Base-by-base conservation (phyloP, 2,113 vertebrate genomes). In the Salvelinus fontinalis region DNA sequence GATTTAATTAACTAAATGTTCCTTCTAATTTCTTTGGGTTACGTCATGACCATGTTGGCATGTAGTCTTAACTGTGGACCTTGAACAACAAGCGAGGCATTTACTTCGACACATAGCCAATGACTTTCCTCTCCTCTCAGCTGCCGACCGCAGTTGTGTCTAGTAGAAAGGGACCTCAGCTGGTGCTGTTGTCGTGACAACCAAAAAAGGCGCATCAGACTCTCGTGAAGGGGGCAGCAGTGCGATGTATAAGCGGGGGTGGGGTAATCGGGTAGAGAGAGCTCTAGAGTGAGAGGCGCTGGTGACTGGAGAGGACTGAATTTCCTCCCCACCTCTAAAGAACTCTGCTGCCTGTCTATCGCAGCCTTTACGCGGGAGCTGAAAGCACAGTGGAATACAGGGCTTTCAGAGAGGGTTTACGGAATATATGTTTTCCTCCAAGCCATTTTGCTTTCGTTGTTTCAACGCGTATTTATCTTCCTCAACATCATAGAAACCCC, bases 131-230 rank as follows among this genome's bases (percentile, higher is more conserved):
- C 65, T 78, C 69, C 81, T 20, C 75, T 75, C 54, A 72, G 76
- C 57, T 70, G 68, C 60, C 24, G 27, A 20, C 31, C 48, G 73
- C 72, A 67, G 68, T 57, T 91, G 87, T 84, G 88, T 90, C 79
- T 90, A 76, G 83, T 89, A 88, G 85, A 85, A 84, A 86, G 86
- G 86, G 89, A 93, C 92, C 93, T 93, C 92, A 83, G 92, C 92
- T 89, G 93, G 91, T 93, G 92, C 93, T 92, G 94, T 95, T 95
- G 93, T 94, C 94, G 88, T 93, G 94, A 94, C 94, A 95, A 94
- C 95, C 89, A 90, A 89, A 84, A 79, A 87, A 86, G 91, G 90
- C 87, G 87, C 92, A 91, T 89, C 90, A 71, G 88, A 91, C 89
- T 91, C 88, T 83, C 84, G 81, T 83, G 79, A 88, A 93, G 88